Evolutionary conservation across 2,113 vertebrate genomes (phyloP).

Genomic region (Sorex fumeus): DNA sequence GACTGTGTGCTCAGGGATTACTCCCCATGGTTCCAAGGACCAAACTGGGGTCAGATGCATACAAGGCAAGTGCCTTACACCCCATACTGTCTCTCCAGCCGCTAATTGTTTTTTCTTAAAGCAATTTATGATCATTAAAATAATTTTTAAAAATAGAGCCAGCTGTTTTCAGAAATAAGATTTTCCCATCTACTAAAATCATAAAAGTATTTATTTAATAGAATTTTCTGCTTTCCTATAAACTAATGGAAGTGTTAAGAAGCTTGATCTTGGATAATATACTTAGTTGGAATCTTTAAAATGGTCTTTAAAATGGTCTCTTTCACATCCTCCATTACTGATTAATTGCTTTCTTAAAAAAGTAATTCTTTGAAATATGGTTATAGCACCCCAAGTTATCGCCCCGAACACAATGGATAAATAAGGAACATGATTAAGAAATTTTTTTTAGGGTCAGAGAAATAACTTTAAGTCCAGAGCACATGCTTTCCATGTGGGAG

Average conservation of each 20-base stretch:
- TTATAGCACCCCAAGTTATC: neutral
- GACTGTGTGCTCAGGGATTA: too few species aligned
- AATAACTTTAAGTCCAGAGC: too few species aligned
- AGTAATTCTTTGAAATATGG: constrained; percentile 47
- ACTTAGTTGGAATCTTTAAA: neutral
- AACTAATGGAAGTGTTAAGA: constrained; percentile 40
- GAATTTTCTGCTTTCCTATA: constrained; percentile 54
- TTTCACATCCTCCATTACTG: neutral
- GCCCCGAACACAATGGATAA: too few species aligned
- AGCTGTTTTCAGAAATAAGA: constrained; percentile 62
- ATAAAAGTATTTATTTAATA: neutral
- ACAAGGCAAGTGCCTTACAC: too few species aligned
- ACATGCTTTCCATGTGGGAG: too few species aligned
- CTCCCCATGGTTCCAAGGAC: too few species aligned
- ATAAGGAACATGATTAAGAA: too few species aligned
- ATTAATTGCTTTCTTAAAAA: neutral
- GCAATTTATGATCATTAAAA: neutral
- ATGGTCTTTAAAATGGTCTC: neutral
- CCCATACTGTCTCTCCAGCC: too few species aligned
- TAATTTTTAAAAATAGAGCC: constrained; percentile 14
- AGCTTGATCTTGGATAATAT: constrained; percentile 61
- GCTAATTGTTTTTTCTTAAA: constrained; percentile 3
- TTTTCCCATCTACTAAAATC: constrained; percentile 51
- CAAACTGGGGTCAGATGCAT: too few species aligned
- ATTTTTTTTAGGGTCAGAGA: too few species aligned